A percentile compares a stretch with the other conserved stretches of the same genome.
Conservation (phyloP, 2,888 invertebrate species). For the Linnaemya vulpina region DNA sequence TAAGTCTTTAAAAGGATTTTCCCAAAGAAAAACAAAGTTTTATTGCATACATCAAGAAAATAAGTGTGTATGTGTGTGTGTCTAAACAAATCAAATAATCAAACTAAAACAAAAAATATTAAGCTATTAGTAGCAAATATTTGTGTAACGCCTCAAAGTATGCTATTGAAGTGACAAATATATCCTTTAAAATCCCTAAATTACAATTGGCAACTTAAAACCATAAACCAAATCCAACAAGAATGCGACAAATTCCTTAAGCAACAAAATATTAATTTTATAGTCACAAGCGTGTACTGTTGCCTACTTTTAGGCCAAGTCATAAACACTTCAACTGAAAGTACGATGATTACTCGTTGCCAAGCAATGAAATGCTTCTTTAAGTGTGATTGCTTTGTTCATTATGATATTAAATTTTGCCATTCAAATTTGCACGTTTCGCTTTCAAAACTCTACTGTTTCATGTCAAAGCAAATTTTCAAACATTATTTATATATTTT, state of each 20-base stretch:
- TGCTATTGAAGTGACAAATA: neutral
- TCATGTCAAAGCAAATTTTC: constrained; percentile 8
- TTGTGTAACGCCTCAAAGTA: neutral
- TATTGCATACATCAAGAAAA: too few species aligned
- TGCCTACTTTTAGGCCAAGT: neutral
- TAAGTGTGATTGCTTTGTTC: neutral
- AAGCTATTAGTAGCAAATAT: neutral
- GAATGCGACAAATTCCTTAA: neutral
- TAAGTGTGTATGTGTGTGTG: too few species aligned
- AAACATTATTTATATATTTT: neutral
- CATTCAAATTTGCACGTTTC: constrained; percentile 1
- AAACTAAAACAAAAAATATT: neutral
- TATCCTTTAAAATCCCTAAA: neutral
- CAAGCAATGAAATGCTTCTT: neutral
- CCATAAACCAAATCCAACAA: neutral
- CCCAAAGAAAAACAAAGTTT: too few species aligned
- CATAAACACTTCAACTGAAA: neutral
- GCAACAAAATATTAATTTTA: too few species aligned
- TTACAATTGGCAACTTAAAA: constrained; percentile 2
- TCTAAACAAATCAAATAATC: neutral
- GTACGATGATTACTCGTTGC: neutral
- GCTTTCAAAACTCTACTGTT: neutral
- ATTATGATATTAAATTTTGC: neutral
- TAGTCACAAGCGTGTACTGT: neutral
- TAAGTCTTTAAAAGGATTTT: too few species aligned